A percentile compares a stretch with the other conserved stretches of the same genome.
Conservation (phyloP, 2,797 vertebrate genomes). For the Tachyglossus aculeatus region DNA sequence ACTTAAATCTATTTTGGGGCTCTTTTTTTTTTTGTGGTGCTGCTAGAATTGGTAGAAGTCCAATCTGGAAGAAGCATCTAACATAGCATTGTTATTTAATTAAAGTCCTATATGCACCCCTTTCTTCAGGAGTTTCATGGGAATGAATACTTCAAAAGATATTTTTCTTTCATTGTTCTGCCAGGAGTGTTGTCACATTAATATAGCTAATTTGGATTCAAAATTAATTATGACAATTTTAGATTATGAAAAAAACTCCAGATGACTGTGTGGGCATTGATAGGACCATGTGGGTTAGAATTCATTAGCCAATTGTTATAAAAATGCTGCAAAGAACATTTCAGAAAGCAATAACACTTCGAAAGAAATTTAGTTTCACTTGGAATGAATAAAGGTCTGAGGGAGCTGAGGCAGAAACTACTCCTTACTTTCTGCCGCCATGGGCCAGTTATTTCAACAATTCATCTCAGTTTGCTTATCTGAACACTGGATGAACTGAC, state of each 20-base stretch:
- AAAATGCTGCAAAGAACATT: slow-evolving; percentile 4
- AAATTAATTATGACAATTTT: slow-evolving; percentile 12
- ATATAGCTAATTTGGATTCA: background rate
- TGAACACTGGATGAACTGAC: too few relatives aligned
- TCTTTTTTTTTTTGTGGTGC: too few relatives aligned
- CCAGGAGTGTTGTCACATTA: background rate
- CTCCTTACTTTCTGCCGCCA: background rate
- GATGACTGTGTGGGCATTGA: background rate
- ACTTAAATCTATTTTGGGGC: too few relatives aligned
- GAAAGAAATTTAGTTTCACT: background rate
- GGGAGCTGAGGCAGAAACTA: background rate
- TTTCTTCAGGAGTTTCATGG: background rate
- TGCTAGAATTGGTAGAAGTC: background rate
- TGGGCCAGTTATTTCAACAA: background rate
- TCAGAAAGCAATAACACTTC: slow-evolving; percentile 1
- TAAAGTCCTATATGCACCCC: background rate
- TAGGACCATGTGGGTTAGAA: background rate
- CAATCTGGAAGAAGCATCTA: background rate
- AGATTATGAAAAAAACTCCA: background rate
- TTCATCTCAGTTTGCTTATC: too few relatives aligned
- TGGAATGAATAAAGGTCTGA: background rate
- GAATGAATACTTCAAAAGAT: background rate
- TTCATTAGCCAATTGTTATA: background rate
- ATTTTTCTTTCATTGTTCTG: background rate
- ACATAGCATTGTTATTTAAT: background rate